These are phyloP conservation scores for Urechis unicinctus DNA, from an alignment of 2,888 invertebrate species.

Conservation along the genomic window DNA sequence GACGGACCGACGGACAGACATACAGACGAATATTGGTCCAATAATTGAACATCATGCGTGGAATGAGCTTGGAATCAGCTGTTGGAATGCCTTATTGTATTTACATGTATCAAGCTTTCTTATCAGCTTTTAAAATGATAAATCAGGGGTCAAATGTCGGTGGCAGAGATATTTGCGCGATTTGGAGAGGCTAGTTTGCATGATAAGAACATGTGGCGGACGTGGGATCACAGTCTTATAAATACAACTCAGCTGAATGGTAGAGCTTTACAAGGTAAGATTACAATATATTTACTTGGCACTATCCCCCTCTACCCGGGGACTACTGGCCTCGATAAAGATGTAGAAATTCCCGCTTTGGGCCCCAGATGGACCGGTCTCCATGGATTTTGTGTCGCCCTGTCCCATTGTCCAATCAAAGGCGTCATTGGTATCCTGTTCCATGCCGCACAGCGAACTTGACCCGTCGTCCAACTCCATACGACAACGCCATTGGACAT, in stretches of 20 bases:
- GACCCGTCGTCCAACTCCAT: constrained; percentile 36
- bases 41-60: too few relatives aligned
- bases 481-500: constrained; percentile 29
- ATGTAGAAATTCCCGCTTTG: constrained; percentile 57
- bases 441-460: constrained; percentile 37
- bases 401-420: constrained; percentile 40
- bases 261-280: too few relatives aligned
- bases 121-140: too few relatives aligned
- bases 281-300: constrained; percentile 4
- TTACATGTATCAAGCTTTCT: too few relatives aligned
- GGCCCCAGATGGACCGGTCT: constrained; percentile 19
- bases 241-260: too few relatives aligned
- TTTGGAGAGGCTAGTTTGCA: too few relatives aligned
- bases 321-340: constrained; percentile 71
- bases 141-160: too few relatives aligned
- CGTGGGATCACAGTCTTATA: neutral
- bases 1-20: too few relatives aligned
- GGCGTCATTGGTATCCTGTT: constrained; percentile 33
- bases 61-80: too few relatives aligned
- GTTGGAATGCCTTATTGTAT: too few relatives aligned
- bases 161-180: too few relatives aligned
- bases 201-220: neutral
- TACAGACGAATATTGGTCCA: too few relatives aligned
- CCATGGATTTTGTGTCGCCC: constrained; percentile 16
- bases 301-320: constrained; percentile 34